These are phyloP conservation scores for Tipula confusa DNA, from an alignment of 2,888 invertebrate species.

Conservation along the genomic window DNA sequence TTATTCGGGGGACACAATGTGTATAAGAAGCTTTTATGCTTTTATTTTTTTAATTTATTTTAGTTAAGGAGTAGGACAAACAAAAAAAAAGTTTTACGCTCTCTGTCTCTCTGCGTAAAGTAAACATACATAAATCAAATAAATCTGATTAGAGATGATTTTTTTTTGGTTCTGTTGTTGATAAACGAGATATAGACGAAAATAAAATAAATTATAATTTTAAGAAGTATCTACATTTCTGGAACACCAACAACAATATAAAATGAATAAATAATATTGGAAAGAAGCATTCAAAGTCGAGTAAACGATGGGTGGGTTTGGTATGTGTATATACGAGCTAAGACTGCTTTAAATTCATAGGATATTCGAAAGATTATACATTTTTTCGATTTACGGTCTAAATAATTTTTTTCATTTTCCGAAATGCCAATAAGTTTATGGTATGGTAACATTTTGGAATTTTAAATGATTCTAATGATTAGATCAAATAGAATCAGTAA, in stretches of 20 bases:
- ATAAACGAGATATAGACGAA: conserved; percentile 12
- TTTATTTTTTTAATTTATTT: background rate
- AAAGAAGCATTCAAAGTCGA: background rate
- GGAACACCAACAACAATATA: background rate
- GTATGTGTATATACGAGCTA: background rate
- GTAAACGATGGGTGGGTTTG: background rate
- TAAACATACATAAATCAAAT: conserved; percentile 20
- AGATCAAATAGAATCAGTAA: background rate
- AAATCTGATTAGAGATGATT: background rate
- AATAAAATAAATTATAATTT: conserved; percentile 12
- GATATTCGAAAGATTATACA: background rate
- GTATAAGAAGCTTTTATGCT: background rate
- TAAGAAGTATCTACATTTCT: background rate
- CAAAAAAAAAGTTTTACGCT: no score
- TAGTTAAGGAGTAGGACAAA: background rate
- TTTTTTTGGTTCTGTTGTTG: background rate
- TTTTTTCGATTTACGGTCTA: background rate
- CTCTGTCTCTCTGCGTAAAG: background rate
- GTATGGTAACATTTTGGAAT: background rate
- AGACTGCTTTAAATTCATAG: background rate
- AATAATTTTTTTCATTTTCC: no score
- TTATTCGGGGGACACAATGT: background rate
- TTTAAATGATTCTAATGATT: background rate
- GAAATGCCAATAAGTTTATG: background rate
- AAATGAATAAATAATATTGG: background rate